Conservation (phyloP, 2,113 vertebrate species). For the Pungitius pungitius region DNA sequence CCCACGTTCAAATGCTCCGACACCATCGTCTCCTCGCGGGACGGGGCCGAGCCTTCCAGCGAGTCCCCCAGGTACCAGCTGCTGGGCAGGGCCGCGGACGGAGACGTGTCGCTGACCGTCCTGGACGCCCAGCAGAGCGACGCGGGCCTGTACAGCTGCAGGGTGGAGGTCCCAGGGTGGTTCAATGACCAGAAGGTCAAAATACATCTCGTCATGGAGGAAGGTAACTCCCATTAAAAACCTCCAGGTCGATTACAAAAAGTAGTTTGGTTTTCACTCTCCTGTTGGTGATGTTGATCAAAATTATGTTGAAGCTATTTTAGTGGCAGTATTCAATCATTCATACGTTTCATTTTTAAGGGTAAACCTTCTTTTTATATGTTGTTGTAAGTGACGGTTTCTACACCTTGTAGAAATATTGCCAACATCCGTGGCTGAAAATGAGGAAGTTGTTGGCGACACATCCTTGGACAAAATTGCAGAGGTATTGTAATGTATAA, state of each 20-base stretch:
- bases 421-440: neutral
- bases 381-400: neutral
- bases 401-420: conserved; percentile 25
- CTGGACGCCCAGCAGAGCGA: conserved; percentile 55
- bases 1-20: conserved; percentile 55
- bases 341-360: too few relatives aligned
- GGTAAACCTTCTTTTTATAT: neutral
- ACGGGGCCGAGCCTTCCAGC: neutral
- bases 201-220: conserved; percentile 40
- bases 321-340: neutral
- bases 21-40: conserved; percentile 72
- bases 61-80: conserved; percentile 70
- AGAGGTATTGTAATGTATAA: conserved; percentile 25
- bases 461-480: neutral
- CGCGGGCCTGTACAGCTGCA: conserved; percentile 84
- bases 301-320: neutral
- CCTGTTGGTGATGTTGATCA: neutral
- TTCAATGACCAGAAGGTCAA: conserved; percentile 81
- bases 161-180: conserved; percentile 75
- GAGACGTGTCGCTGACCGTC: conserved; percentile 84
- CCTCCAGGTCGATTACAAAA: neutral
- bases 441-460: neutral
- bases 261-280: conserved; percentile 10
- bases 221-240: conserved; percentile 39
- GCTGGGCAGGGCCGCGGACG: conserved; percentile 29